These are phyloP conservation scores for Drosophila histrio DNA, from an alignment of 2,888 invertebrate species.

Conservation along the genomic window DNA sequence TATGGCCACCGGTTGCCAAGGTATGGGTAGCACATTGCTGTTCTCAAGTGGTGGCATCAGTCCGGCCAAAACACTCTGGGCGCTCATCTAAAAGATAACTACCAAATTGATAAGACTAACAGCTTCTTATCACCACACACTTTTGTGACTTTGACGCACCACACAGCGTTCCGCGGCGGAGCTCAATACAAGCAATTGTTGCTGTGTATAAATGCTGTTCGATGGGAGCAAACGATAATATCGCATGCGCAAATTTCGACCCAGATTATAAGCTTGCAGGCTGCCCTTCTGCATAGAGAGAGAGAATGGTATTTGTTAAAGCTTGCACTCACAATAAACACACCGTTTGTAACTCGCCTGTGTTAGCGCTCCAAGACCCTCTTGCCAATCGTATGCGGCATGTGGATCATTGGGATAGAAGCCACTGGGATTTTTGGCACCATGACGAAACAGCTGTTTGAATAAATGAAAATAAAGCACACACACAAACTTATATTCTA, in stretches of 20 bases:
- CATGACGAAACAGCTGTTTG: slow-evolving; percentile 83
- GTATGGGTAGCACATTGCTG: slow-evolving; percentile 83
- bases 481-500: too few species aligned
- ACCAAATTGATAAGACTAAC: slow-evolving; percentile 68
- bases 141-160: slow-evolving; percentile 56
- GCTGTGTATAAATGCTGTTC: slow-evolving; percentile 86
- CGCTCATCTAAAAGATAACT: slow-evolving; percentile 89
- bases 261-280: slow-evolving; percentile 90
- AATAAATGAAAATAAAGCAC: not conserved
- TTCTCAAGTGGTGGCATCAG: slow-evolving; percentile 85
- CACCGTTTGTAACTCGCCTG: slow-evolving; percentile 60
- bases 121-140: slow-evolving; percentile 47
- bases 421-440: slow-evolving; percentile 87
- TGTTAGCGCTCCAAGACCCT: slow-evolving; percentile 92
- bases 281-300: slow-evolving; percentile 88
- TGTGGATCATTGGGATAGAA: slow-evolving; percentile 93
- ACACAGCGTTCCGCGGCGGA: slow-evolving; percentile 92
- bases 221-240: slow-evolving; percentile 89
- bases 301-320: not conserved
- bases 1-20: slow-evolving; percentile 95
- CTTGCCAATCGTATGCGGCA: slow-evolving; percentile 90
- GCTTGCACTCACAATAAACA: not conserved
- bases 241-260: slow-evolving; percentile 88
- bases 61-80: slow-evolving; percentile 90
- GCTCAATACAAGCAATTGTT: slow-evolving; percentile 88